Evolutionary conservation across 2,888 invertebrate species (phyloP).

Genomic region (Conops quadrifasciatus): DNA sequence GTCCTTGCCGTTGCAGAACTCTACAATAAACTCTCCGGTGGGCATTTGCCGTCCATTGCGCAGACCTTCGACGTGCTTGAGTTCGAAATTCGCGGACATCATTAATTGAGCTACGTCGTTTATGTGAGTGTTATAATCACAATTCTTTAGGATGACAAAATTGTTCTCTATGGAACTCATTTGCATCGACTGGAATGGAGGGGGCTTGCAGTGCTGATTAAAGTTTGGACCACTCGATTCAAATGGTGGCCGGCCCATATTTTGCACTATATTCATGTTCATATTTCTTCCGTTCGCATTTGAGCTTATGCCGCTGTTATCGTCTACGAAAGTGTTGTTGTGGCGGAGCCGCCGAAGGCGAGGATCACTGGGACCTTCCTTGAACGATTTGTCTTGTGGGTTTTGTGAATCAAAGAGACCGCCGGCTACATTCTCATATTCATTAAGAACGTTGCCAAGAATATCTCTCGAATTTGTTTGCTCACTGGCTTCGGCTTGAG

Average conservation of each 20-base stretch:
- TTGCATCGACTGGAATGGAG: constrained; percentile 5
- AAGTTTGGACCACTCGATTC: constrained; percentile 27
- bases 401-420: too few species aligned
- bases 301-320: constrained; percentile 28
- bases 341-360: constrained; percentile 43
- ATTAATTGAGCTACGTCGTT: constrained; percentile 84
- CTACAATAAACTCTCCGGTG: constrained; percentile 87
- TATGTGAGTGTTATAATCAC: constrained; percentile 79
- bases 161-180: constrained; percentile 63
- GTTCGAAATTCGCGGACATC: constrained; percentile 78
- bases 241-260: constrained; percentile 12
- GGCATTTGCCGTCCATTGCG: constrained; percentile 75
- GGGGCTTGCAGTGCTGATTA: constrained; percentile 24
- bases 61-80: constrained; percentile 81
- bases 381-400: constrained; percentile 19
- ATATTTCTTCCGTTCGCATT: constrained; percentile 5
- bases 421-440: constrained; percentile 9
- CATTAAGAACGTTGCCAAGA: too few species aligned
- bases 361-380: constrained; percentile 46
- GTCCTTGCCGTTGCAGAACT: constrained; percentile 78
- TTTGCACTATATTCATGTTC: neutral
- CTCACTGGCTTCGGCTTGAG: too few species aligned
- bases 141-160: constrained; percentile 76
- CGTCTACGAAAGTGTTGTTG: constrained; percentile 18
- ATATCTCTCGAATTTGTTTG: too few species aligned